These are phyloP conservation scores for Zeugodacus cucurbitae DNA, from an alignment of 1,140 invertebrate species.

Conservation along the genomic window DNA sequence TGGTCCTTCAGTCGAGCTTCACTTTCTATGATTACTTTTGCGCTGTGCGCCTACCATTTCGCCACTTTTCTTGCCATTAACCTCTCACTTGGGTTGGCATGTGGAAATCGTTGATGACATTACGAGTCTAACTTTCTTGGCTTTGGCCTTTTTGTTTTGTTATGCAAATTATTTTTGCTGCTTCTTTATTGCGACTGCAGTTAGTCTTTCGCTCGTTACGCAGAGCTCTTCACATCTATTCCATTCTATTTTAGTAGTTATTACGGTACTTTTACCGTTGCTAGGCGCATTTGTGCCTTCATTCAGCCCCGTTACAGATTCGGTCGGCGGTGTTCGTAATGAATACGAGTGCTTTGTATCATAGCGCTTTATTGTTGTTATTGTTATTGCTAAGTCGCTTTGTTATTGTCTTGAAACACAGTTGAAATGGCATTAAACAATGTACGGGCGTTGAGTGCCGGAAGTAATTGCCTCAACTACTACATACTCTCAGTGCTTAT, in stretches of 20 bases:
- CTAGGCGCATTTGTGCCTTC: neutral
- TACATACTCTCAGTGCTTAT: neutral
- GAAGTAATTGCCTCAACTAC: neutral
- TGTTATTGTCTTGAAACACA: neutral
- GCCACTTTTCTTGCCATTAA: neutral
- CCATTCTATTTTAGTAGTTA: neutral
- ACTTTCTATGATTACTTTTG: slow-evolving; percentile 16
- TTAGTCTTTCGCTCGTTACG: neutral
- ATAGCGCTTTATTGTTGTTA: neutral
- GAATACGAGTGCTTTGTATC: neutral
- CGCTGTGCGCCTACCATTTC: neutral
- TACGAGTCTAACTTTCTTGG: neutral
- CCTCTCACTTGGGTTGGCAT: neutral
- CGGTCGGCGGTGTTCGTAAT: neutral
- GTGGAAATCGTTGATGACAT: neutral
- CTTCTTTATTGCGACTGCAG: neutral
- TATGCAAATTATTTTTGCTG: neutral
- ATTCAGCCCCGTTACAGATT: neutral
- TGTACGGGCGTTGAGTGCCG: neutral
- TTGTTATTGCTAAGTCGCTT: neutral
- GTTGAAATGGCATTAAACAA: neutral
- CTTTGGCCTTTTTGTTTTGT: neutral
- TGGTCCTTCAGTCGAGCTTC: neutral
- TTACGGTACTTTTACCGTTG: neutral
- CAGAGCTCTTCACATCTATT: neutral